A percentile compares a stretch with the other conserved stretches of the same genome.
Evolutionary conservation across 1,140 invertebrate species (phyloP).

Genomic region (Cydia pomonella): DNA sequence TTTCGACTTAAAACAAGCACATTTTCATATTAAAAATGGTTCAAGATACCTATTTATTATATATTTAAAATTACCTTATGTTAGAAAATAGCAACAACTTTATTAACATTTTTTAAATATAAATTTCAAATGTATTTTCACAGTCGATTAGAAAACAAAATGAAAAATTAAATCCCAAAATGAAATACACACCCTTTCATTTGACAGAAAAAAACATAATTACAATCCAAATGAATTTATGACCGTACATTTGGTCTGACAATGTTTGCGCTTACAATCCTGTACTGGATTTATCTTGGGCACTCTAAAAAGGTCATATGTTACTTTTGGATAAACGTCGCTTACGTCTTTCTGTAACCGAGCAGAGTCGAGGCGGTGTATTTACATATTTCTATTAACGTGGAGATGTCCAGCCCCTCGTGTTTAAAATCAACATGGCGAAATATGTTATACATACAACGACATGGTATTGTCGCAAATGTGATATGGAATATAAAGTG

Average conservation of each 20-base stretch:
- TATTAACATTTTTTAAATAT: no score
- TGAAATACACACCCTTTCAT: slow-evolving; percentile 20
- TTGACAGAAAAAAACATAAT: slow-evolving; percentile 19
- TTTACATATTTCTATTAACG: slow-evolving; percentile 68
- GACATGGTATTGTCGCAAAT: background rate
- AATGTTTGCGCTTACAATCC: slow-evolving; percentile 60
- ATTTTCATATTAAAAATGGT: no score
- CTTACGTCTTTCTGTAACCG: background rate
- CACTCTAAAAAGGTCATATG: slow-evolving; percentile 37
- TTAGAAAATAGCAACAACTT: no score
- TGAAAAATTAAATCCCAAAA: slow-evolving; percentile 6
- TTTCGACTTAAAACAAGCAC: no score
- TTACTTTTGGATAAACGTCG: background rate
- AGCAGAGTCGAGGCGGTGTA: slow-evolving; percentile 34
- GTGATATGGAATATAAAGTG: background rate
- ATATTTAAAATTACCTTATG: no score
- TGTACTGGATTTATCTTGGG: slow-evolving; percentile 59
- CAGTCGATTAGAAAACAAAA: background rate
- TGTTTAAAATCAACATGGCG: slow-evolving; percentile 49
- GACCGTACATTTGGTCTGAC: slow-evolving; percentile 46
- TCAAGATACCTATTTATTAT: no score
- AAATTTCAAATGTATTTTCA: background rate
- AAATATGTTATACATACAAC: slow-evolving; percentile 39
- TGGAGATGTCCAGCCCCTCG: slow-evolving; percentile 37
- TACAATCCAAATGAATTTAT: slow-evolving; percentile 39